Conservation (phyloP, 2,888 invertebrate species). For the Machimus rusticus region DNA sequence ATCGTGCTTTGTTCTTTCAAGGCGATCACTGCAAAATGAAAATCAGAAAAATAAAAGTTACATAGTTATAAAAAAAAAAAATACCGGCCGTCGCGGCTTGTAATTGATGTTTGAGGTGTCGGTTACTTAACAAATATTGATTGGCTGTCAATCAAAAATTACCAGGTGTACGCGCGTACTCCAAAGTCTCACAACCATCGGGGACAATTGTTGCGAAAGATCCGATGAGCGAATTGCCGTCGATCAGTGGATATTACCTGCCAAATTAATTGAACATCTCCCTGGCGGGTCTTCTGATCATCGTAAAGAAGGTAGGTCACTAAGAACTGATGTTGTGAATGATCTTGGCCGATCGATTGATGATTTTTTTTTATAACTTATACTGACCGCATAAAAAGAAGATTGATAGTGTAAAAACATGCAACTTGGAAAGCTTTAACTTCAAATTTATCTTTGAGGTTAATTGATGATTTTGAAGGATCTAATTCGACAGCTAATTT, state of each 20-base stretch:
- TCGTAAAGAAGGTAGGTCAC: not conserved
- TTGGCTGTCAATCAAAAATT: conserved; percentile 26
- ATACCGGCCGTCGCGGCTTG: not conserved
- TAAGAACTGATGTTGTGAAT: not conserved
- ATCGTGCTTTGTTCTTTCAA: not conserved
- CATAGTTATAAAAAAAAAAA: not conserved
- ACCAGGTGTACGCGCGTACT: not conserved
- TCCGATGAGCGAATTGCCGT: not conserved
- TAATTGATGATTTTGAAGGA: not conserved
- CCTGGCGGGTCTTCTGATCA: not conserved
- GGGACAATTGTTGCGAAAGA: not conserved
- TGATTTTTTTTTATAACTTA: not conserved
- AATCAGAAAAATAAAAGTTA: not conserved
- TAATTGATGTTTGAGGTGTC: conserved; percentile 22
- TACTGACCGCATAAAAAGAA: not conserved
- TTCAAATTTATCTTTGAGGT: not conserved
- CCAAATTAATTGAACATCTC: conserved; percentile 10
- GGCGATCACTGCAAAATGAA: not conserved
- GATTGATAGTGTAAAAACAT: not conserved
- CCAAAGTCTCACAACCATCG: not conserved
- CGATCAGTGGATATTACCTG: conserved; percentile 10
- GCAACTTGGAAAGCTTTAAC: not conserved
- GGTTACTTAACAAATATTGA: conserved; percentile 29
- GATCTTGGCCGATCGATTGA: not conserved
- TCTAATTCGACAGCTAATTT: not conserved